A percentile compares a stretch with the other conserved stretches of the same genome.
phyloP scores from a whole-genome alignment of 2,113 vertebrate genomes.

The Heptranchias perlo region DNA sequence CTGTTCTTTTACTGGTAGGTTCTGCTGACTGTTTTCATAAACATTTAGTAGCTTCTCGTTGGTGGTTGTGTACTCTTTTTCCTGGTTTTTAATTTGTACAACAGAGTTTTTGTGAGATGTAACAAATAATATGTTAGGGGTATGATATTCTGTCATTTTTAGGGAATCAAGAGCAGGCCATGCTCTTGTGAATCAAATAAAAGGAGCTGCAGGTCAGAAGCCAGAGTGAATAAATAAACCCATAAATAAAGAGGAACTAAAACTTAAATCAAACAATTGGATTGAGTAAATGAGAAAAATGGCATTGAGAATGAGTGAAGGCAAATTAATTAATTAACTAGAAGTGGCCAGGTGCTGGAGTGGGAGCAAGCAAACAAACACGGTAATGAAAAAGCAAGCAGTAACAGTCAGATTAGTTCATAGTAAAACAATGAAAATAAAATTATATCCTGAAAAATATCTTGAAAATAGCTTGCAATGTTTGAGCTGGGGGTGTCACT shows the following conservation, averaged over 20 bases:
- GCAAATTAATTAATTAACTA: background rate
- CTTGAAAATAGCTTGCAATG: background rate
- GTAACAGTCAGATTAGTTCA: background rate
- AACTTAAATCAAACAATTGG: background rate
- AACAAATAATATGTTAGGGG: too few relatives aligned
- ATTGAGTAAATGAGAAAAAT: background rate
- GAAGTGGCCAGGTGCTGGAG: background rate
- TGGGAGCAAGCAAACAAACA: background rate
- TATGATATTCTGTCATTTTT: too few relatives aligned
- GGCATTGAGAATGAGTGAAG: background rate
- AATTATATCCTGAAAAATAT: background rate
- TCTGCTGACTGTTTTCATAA: too few relatives aligned
- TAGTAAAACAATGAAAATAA: background rate
- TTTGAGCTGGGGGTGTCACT: background rate
- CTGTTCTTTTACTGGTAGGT: too few relatives aligned
- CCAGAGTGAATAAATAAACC: background rate
- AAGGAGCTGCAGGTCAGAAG: too few relatives aligned
- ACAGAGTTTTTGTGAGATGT: too few relatives aligned
- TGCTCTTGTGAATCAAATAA: too few relatives aligned
- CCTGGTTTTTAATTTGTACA: too few relatives aligned
- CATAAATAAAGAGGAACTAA: background rate
- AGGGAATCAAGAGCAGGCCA: background rate
- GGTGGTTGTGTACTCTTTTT: too few relatives aligned
- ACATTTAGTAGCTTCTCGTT: too few relatives aligned
- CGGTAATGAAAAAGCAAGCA: background rate